These are phyloP conservation scores for Chionoecetes opilio DNA, from an alignment of 1,140 invertebrate genomes.

Conservation along the genomic window DNA sequence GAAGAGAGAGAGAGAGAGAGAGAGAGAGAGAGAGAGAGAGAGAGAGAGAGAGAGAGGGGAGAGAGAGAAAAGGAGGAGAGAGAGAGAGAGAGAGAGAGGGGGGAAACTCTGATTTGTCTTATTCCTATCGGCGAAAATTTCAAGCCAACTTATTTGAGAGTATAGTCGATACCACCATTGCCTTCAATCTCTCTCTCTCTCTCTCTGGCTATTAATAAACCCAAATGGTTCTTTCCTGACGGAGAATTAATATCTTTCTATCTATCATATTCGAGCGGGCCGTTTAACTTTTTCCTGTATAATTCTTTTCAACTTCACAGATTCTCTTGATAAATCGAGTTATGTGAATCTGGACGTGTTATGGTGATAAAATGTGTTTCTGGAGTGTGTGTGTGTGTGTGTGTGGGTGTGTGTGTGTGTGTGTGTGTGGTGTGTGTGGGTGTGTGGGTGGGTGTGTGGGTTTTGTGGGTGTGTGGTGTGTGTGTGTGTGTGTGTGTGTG, in stretches of 20 bases:
- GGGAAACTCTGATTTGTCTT: neutral
- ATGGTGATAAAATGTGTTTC: neutral
- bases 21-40: neutral
- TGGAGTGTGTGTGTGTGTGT: neutral
- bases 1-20: neutral
- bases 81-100: slow-evolving; percentile 28
- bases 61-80: neutral
- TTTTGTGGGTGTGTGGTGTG: neutral
- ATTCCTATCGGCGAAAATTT: neutral
- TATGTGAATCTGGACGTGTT: neutral
- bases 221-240: neutral
- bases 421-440: neutral
- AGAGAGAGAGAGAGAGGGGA: neutral
- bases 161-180: neutral
- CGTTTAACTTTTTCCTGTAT: neutral
- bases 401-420: slow-evolving; percentile 2
- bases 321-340: neutral
- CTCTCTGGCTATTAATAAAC: neutral
- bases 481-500: slow-evolving; percentile 8
- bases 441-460: neutral
- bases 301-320: neutral
- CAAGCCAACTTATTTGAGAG: neutral
- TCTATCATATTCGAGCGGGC: neutral
- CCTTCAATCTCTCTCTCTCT: neutral
- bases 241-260: neutral